Base-by-base conservation (phyloP, 2,888 invertebrate genomes). In the Melikaiella ostensackeni region DNA sequence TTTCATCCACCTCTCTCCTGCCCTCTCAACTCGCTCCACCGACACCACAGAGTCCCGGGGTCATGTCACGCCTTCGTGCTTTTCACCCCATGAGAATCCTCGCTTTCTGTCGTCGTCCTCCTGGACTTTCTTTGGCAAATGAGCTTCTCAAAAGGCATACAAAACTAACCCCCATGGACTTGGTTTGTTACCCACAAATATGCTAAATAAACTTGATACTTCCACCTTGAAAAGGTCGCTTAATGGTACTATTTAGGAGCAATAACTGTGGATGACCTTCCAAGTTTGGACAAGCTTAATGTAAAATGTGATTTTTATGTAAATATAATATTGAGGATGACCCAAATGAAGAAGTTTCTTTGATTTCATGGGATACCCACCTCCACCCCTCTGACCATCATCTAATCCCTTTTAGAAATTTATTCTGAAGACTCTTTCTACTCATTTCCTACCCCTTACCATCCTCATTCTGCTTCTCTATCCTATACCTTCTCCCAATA, bases 111-210 rank as follows among this genome's bases (percentile, higher is more conserved):
- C 46, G 66, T 66, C 42, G 46, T 42, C 42, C 50, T 81, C 75
- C 74, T 77, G 50, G 66, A 66, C 27, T 46, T 81, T 75, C 75
- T 77, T 74, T 77, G 73, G 77, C 70, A 79, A 79, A 79, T 79
- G 76, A 81, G 76, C 66, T 77, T 55, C 73, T 62, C 35, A 38
- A 64, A 35, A 64, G 21, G 38, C 24, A 46, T 7, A 66, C 24
- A 27, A 66, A 66, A 66, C 24, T 42, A 46, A 46, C 42, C 9
- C 6, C 38, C 8, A 21, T 42, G 6, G 9, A 57, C 24, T 27
- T 13, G 11, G 57, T 57, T 57, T 57, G 24, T 24, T 57, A 6
- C 21, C n/a, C 16, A 57, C 21, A 57, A 24, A 57, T 57, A 57
- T 57, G 24, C 5, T 11, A 57, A 27, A 57, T 57, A 57, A 57